Base-by-base conservation (phyloP, 2,113 vertebrate species). In the Silurus glanis region DNA sequence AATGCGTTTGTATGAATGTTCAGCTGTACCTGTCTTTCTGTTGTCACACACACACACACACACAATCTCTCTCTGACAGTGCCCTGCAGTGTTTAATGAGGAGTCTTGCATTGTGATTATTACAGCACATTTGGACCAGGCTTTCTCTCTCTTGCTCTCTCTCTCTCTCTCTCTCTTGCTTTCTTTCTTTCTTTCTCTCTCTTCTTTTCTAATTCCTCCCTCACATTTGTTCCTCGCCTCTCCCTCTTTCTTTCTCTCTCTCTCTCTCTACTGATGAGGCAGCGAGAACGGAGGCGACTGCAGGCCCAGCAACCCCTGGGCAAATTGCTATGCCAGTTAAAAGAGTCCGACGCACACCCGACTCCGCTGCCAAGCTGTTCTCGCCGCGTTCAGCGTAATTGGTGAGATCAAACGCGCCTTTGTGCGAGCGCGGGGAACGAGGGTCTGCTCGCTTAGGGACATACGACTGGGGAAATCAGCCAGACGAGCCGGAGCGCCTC, bases 401-500 rank as follows among this genome's bases (percentile, higher is more conserved):
- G 94, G 93, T 93, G 92, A 93, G 94, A 94, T 94, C 95, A 94
- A 94, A 94, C 92, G 92, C 88, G 92, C 93, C 93, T 94, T 94
- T 93, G 94, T 89, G 94, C 93, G 92, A 74, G 92, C 91, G 92
- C 88, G 86, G 92, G 90, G 92, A 93, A 92, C 92, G 92, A 92
- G 88, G 84, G 87, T 86, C 91, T 93, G 90, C 91, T 89, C 93
- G 93, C 89, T 91, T 88, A 80, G 92, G 93, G 92, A 92, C 89
- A 93, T 91, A 83, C 91, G 91, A 92, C 90, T 91, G 89, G 79
- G 91, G 92, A 91, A 92, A 93, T 93, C 94, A 93, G 87, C 84
- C 87, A 86, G 82, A 87, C 90, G 88, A 92, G 89, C 91, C 88
- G 87, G 89, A 90, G 90, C 91, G 91, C 91, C 94, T 93, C 94